Conservation (phyloP, 2,888 invertebrate genomes). For the Tiliacea citrago region DNA sequence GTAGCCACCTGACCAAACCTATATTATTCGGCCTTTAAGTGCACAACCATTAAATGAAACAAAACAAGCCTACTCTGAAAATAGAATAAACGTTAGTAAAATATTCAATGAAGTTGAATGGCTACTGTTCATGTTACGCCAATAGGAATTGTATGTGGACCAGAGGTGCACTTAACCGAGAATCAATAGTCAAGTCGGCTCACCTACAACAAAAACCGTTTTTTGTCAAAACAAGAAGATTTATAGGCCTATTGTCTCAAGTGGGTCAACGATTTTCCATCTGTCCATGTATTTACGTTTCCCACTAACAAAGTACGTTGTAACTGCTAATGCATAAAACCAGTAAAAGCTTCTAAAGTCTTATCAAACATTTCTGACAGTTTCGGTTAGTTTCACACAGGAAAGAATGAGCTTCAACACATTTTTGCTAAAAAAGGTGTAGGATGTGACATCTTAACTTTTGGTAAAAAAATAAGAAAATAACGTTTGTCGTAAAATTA, state of each 20-base stretch:
- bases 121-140: constrained; percentile 43
- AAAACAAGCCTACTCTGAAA: constrained; percentile 31
- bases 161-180: constrained; percentile 63
- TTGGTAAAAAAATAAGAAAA: background rate
- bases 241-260: constrained; percentile 85
- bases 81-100: constrained; percentile 35
- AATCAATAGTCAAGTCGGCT: constrained; percentile 68
- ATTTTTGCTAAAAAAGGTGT: constrained; percentile 12
- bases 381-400: constrained; percentile 48
- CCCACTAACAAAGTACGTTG: constrained; percentile 75
- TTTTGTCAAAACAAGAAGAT: constrained; percentile 83
- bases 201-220: constrained; percentile 74
- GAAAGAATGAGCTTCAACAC: constrained; percentile 29
- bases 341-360: constrained; percentile 63
- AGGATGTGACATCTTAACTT: background rate
- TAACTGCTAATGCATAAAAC: constrained; percentile 74
- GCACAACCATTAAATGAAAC: constrained; percentile 21
- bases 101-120: constrained; percentile 58
- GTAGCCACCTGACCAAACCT: background rate
- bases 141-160: constrained; percentile 56
- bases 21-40: background rate
- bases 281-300: constrained; percentile 76
- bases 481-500: background rate
- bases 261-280: constrained; percentile 85
- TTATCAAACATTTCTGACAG: constrained; percentile 51